These are phyloP conservation scores for Saccostrea glomerata DNA, from an alignment of 1,140 invertebrate genomes.

Conservation along the genomic window DNA sequence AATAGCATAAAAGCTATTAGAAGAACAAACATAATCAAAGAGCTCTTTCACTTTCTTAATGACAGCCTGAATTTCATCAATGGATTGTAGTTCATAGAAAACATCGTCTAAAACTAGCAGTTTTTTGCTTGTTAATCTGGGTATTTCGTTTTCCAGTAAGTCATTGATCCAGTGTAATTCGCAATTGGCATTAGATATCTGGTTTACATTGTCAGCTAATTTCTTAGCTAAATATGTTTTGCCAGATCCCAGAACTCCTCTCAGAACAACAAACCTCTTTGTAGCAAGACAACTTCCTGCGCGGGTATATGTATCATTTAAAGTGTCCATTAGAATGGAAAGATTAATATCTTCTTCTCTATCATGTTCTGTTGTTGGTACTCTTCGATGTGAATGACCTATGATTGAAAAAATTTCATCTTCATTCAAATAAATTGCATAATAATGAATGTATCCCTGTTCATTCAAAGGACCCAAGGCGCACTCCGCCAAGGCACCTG, in stretches of 20 bases:
- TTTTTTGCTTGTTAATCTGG: neutral
- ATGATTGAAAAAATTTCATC: no score
- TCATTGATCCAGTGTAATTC: neutral
- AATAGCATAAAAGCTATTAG: neutral
- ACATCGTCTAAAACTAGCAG: neutral
- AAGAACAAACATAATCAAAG: neutral
- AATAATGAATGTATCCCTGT: no score
- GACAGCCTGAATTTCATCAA: neutral
- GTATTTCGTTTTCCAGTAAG: neutral
- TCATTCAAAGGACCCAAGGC: no score
- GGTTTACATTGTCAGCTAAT: neutral
- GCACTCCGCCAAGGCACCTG: no score
- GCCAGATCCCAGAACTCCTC: neutral
- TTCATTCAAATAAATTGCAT: no score
- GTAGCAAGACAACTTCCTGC: neutral
- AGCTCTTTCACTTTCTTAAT: neutral
- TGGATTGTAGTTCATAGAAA: neutral
- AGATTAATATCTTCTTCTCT: neutral
- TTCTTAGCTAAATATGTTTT: neutral
- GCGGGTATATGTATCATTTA: neutral
- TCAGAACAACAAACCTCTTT: neutral
- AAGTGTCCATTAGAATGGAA: neutral
- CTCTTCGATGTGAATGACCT: no score
- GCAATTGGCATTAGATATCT: no score
- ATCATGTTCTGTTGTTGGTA: neutral